Base-by-base conservation (phyloP, 2,797 vertebrate species). In the Meda fulgida region DNA sequence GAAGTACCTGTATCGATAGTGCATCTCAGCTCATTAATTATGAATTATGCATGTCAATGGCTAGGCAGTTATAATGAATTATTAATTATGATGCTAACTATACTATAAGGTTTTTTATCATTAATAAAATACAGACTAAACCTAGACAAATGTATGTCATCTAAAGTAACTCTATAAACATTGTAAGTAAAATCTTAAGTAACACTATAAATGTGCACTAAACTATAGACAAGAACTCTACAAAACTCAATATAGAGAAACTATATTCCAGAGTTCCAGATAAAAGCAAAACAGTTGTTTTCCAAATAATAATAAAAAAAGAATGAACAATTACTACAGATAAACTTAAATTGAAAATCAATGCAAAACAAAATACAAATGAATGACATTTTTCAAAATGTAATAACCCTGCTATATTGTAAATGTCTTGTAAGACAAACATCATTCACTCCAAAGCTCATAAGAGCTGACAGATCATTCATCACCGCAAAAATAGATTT, bases 401-500 rank as follows among this genome's bases (percentile, higher is more conserved):
- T 29, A 60, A 63, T 63, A 78, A 11, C 16, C 5, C 36, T 29
- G 14, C 36, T 40, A 19, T 38, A 55, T 78, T 78, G 36, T 40
- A n/a, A 63, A 40, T 26, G 34, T 55, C 23, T 60, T 40, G 53
- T 40, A 63, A 60, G 53, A 60, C 23, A 43, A 78, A 40, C 36
- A 63, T 19, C 14, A 31, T 43, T n/a, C 7, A 71, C 23, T 81
- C 10, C 16, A 70, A 70, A 70, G 19, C 34, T 70, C 79, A 81
- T 21, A 9, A 81, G 46, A 58, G 53, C 36, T 71, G 48, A 81
- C 18, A 60, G 34, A 43, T 71, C 34, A 43, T 58, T 71, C n/a
- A 81, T 81, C n/a, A 43, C n/a, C 0, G 18, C 51, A 58, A 29
- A 55, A 70, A 81, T 80, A 58, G 36, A 73, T 60, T 63, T 73